Base-by-base conservation (phyloP, 2,888 invertebrate genomes). In the Microchrysa polita region DNA sequence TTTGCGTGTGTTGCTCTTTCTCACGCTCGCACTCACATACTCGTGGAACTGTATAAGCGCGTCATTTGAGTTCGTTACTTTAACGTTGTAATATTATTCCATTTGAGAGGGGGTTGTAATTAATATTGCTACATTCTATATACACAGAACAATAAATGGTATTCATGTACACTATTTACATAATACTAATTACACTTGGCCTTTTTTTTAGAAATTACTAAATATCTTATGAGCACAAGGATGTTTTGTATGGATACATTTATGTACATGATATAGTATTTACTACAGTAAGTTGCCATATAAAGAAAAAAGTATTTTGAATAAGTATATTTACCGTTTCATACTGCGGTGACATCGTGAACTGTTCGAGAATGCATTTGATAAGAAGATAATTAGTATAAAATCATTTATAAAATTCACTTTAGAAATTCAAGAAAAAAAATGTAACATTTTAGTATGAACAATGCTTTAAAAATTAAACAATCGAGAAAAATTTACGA, bases 341-440 rank as follows among this genome's bases (percentile, higher is more conserved):
- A 79, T 85, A 85, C 79, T 85, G 84, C 74, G 85, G 85, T 78
- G 84, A 83, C 79, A 83, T 83, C 79, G 84, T 84, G 79, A 83
- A 85, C 84, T 84, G 79, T 57, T 61, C 40, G 55, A 22, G 42
- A 57, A 69, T 48, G 7, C 27, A 67, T 16, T 16, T 53, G 53
- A 57, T 23, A 63, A 57, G 34, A 57, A 63, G 10, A 27, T 10
- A 18, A 69, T 69, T 55, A 65, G 65, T 48, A 7, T 34, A 2
- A 20, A 65, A n/a, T 44, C 48, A 48, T n/a, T 7, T 42, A 12
- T 7, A 42, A 42, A 42, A 42, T n/a, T n/a, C n/a, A n/a, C n/a
- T n/a, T n/a, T n/a, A n/a, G n/a, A n/a, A n/a, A n/a, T n/a, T n/a
- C n/a, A n/a, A n/a, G n/a, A n/a, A n/a, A n/a, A n/a, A n/a, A n/a